Base-by-base conservation (phyloP, 2,888 invertebrate species). In the Mantis religiosa region DNA sequence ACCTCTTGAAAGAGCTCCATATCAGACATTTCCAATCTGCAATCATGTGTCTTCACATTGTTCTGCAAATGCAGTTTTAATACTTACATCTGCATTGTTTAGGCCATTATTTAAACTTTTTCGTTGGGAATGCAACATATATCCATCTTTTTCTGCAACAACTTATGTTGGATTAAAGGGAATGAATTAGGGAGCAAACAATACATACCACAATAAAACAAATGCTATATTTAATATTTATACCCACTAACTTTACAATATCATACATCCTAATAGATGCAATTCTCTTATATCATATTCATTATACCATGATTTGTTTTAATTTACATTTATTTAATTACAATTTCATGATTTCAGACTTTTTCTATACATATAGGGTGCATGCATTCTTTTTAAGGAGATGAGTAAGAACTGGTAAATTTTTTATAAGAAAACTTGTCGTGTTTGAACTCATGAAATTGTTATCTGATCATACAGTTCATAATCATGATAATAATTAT, bases 141-240 rank as follows among this genome's bases (percentile, higher is more conserved):
- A 15, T 71, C 34, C 34, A 6, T 41, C 6, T 41, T 25, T 71
- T 71, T 71, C 25, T 71, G 54, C 20, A 54, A 54, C 54, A 54
- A 54, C 20, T 20, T 15, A 20, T 15, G 25, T 20, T 71, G 54
- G 54, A 71, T 71, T 20, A 15, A 20, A 25, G 20, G 54, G 25
- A 71, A 71, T 71, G 54, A 71, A 71, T 1, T 71, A 15, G 54
- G 54, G 54, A 71, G 54, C 25, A 71, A 71, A 71, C 54, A 71
- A 85, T 84, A 27, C 41, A 27, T 87, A 82, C 34, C 82, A 87
- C 82, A 88, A 82, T 84, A 88, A 88, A 88, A 83, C 28, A 88
- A 88, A 84, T 88, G 88, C 71, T 84, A 84, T 88, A 88, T 88
- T 88, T 88, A 83, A 88, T 88, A 27, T 54, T 28, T 87, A 87